A percentile compares a stretch with the other conserved stretches of the same genome.
Conservation (phyloP, 2,888 invertebrate genomes). For the Hipparchia semele region DNA sequence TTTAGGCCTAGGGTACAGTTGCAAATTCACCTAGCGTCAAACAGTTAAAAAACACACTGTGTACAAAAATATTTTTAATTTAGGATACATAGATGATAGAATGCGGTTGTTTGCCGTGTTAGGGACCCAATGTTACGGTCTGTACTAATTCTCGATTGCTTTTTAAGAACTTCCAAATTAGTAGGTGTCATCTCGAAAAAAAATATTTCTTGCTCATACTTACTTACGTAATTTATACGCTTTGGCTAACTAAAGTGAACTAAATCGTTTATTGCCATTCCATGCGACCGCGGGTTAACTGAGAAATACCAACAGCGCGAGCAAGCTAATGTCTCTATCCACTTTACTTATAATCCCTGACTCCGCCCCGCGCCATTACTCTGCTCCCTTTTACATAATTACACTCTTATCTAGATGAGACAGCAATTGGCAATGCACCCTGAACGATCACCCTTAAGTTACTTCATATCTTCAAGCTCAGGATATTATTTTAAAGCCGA, state of each 20-base stretch:
- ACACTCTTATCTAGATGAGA: conserved; percentile 42
- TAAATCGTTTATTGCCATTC: conserved; percentile 7
- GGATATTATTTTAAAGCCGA: too few relatives aligned
- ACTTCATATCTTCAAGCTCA: neutral
- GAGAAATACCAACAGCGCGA: conserved; percentile 44
- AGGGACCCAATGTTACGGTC: too few relatives aligned
- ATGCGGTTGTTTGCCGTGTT: neutral
- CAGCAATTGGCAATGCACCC: conserved; percentile 37
- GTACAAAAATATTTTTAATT: neutral
- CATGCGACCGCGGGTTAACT: conserved; percentile 39
- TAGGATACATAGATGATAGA: neutral
- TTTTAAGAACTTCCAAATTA: too few relatives aligned
- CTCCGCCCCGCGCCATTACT: conserved; percentile 41
- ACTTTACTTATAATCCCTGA: conserved; percentile 34
- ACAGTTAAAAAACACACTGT: neutral
- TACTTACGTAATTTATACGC: neutral
- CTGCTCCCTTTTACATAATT: conserved; percentile 40
- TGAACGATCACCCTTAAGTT: conserved; percentile 26
- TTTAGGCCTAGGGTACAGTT: neutral
- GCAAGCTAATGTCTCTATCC: conserved; percentile 51
- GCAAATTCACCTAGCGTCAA: neutral
- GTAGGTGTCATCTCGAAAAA: too few relatives aligned
- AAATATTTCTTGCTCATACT: too few relatives aligned
- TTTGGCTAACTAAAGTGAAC: neutral
- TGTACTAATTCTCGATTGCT: too few relatives aligned